These are phyloP conservation scores for Nowickia ferox DNA, from an alignment of 2,888 invertebrate species.

Conservation along the genomic window DNA sequence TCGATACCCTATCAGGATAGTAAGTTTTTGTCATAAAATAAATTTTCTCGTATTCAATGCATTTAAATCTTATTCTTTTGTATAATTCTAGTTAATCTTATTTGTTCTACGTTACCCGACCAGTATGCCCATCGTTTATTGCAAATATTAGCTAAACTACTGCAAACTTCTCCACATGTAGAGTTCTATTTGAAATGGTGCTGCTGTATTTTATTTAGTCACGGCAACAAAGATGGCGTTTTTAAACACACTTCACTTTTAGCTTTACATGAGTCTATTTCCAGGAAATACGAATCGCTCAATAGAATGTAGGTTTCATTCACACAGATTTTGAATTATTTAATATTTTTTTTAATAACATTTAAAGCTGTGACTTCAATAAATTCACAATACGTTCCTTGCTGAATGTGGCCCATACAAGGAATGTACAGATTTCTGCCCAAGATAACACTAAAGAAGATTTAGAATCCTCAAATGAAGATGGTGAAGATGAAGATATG, in stretches of 20 bases:
- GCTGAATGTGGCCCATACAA: constrained; percentile 83
- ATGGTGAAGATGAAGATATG: constrained; percentile 77
- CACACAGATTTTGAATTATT: constrained; percentile 78
- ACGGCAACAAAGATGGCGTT: constrained; percentile 85
- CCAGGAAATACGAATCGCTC: constrained; percentile 90
- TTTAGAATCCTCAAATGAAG: constrained; percentile 71
- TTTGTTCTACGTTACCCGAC: constrained; percentile 88
- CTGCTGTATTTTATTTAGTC: constrained; percentile 86
- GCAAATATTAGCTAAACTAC: constrained; percentile 87
- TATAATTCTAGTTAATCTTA: constrained; percentile 88
- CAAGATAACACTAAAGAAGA: neutral
- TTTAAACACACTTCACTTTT: constrained; percentile 88
- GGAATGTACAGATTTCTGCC: constrained; percentile 25
- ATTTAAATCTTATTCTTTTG: constrained; percentile 6
- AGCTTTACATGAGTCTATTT: constrained; percentile 90
- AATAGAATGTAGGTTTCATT: constrained; percentile 89
- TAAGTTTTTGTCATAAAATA: constrained; percentile 83
- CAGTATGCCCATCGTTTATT: constrained; percentile 90
- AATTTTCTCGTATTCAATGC: neutral
- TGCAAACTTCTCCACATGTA: constrained; percentile 92
- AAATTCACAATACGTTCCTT: constrained; percentile 92
- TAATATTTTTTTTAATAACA: neutral
- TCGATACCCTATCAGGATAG: constrained; percentile 89
- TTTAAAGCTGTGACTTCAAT: constrained; percentile 92
- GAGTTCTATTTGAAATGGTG: constrained; percentile 95